These are phyloP conservation scores for Nyctibius bracteatus DNA, from an alignment of 2,113 vertebrate genomes.

Conservation along the genomic window DNA sequence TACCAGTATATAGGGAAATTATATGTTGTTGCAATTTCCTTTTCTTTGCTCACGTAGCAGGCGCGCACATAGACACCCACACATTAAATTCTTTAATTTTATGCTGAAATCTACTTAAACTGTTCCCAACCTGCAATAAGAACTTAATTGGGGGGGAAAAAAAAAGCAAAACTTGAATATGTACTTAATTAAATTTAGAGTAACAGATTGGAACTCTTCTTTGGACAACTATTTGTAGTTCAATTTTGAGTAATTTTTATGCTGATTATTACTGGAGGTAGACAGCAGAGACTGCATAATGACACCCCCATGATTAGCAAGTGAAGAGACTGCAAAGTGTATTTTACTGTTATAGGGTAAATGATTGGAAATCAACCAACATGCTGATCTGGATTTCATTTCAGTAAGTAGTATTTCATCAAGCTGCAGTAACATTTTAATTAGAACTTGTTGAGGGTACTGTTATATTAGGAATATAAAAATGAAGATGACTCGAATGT, in stretches of 20 bases:
- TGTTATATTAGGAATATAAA: background rate
- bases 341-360: slow-evolving; percentile 37
- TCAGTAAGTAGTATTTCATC: slow-evolving; percentile 46
- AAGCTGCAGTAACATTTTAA: slow-evolving; percentile 10
- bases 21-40: background rate
- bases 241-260: slow-evolving; percentile 54
- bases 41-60: background rate
- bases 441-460: slow-evolving; percentile 38
- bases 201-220: slow-evolving; percentile 27
- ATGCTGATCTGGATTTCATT: slow-evolving; percentile 25
- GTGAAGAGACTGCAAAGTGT: slow-evolving; percentile 12
- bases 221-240: slow-evolving; percentile 44
- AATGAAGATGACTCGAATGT: background rate
- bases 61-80: background rate
- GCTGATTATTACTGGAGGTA: slow-evolving; percentile 53
- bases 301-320: slow-evolving; percentile 36
- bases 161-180: background rate
- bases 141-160: background rate
- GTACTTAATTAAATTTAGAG: slow-evolving; percentile 53
- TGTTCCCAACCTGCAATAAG: background rate
- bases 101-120: background rate
- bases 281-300: slow-evolving; percentile 32
- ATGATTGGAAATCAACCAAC: slow-evolving; percentile 56
- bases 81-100: background rate
- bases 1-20: background rate